Conservation (phyloP, 2,888 invertebrate genomes). For the Thyatira batis region DNA sequence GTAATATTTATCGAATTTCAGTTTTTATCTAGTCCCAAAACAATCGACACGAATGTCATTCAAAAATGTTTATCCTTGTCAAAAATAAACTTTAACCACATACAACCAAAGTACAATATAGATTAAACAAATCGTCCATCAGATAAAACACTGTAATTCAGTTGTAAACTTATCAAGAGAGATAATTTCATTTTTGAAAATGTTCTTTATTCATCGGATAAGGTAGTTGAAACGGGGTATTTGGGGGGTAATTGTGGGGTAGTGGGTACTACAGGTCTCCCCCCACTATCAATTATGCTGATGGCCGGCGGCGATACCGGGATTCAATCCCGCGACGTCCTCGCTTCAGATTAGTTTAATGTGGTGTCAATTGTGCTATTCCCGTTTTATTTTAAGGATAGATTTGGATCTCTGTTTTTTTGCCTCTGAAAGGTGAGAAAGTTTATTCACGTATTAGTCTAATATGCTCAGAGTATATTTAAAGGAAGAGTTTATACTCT, state of each 20-base stretch:
- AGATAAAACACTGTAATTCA: not conserved
- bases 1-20: no score
- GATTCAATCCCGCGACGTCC: conserved; percentile 20
- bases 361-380: conserved; percentile 21
- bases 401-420: no score
- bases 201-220: not conserved
- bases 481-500: no score
- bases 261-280: not conserved
- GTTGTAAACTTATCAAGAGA: not conserved
- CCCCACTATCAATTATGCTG: conserved; percentile 10
- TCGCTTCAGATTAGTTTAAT: conserved; percentile 44
- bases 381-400: conserved; percentile 17
- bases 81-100: no score
- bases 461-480: no score
- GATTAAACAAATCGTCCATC: no score
- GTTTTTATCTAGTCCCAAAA: no score
- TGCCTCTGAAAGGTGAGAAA: no score
- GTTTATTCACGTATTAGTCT: no score
- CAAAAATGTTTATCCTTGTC: no score
- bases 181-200: not conserved
- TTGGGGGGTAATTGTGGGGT: not conserved
- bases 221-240: not conserved
- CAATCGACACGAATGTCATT: no score
- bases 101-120: no score
- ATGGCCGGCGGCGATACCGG: conserved; percentile 29